Conservation (phyloP, 1,140 invertebrate species). For the Cherax quadricarinatus region DNA sequence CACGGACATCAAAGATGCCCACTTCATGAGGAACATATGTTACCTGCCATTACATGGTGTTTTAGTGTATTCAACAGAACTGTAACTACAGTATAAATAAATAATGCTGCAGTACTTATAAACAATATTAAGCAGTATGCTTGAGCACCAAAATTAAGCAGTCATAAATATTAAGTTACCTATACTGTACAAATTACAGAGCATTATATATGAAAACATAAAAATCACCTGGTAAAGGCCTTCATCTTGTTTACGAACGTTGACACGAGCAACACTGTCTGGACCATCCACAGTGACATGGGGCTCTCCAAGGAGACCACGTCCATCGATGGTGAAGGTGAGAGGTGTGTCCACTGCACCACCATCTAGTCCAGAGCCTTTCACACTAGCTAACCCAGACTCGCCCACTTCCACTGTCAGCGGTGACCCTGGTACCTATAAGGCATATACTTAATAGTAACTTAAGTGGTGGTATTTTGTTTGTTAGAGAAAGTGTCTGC, state of each 20-base stretch:
- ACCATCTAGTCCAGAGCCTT: conserved; percentile 78
- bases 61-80: no score
- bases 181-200: no score
- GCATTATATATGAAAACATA: no score
- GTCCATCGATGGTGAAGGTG: conserved; percentile 77
- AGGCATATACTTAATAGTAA: no score
- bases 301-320: conserved; percentile 81
- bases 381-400: conserved; percentile 81
- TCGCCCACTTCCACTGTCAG: conserved; percentile 82
- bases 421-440: conserved; percentile 78
- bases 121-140: no score
- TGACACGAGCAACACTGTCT: conserved; percentile 82
- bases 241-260: conserved; percentile 79
- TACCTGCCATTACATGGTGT: conserved; percentile 75
- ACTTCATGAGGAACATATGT: conserved; percentile 84
- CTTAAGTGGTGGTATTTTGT: not conserved
- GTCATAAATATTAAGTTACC: no score
- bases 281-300: conserved; percentile 82
- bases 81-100: no score
- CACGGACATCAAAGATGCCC: conserved; percentile 84
- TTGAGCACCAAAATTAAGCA: no score
- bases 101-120: no score
- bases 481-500: not conserved
- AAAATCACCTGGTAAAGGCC: conserved; percentile 78
- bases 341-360: conserved; percentile 76